phyloP scores from a whole-genome alignment of 2,888 invertebrate species.

The Diaprepes abbreviatus region DNA sequence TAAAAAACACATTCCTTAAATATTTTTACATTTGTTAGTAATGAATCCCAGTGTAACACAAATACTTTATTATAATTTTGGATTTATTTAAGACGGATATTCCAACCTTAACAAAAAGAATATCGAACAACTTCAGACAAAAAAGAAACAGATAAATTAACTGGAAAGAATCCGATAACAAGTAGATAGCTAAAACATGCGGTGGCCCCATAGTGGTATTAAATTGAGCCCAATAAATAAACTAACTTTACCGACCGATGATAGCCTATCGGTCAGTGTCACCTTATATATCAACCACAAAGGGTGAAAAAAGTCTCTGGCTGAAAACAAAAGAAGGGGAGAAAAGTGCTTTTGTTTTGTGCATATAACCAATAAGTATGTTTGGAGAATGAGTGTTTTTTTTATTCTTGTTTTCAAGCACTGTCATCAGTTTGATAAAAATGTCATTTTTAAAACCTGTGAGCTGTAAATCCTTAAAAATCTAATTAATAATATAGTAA shows the following conservation, averaged over 20 bases:
- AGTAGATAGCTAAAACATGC: constrained; percentile 18
- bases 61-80: too few relatives aligned
- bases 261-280: constrained; percentile 31
- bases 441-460: too few relatives aligned
- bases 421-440: too few relatives aligned
- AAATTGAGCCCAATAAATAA: constrained; percentile 27
- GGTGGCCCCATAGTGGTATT: constrained; percentile 16
- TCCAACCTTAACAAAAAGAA: not conserved
- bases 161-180: constrained; percentile 23
- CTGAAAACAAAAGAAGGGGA: not conserved
- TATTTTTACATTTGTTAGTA: too few relatives aligned
- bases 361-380: constrained; percentile 4
- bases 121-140: constrained; percentile 12
- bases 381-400: not conserved
- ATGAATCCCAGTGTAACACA: not conserved
- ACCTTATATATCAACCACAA: constrained; percentile 15
- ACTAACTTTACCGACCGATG: constrained; percentile 23
- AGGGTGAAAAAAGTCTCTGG: constrained; percentile 9
- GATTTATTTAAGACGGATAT: not conserved
- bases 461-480: too few relatives aligned
- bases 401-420: too few relatives aligned
- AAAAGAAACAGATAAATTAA: constrained; percentile 26
- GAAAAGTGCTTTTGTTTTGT: constrained; percentile 14
- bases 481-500: too few relatives aligned
- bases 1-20: too few relatives aligned